phyloP scores from a whole-genome alignment of 2,113 vertebrate genomes.

The Alexandromys fortis region DNA sequence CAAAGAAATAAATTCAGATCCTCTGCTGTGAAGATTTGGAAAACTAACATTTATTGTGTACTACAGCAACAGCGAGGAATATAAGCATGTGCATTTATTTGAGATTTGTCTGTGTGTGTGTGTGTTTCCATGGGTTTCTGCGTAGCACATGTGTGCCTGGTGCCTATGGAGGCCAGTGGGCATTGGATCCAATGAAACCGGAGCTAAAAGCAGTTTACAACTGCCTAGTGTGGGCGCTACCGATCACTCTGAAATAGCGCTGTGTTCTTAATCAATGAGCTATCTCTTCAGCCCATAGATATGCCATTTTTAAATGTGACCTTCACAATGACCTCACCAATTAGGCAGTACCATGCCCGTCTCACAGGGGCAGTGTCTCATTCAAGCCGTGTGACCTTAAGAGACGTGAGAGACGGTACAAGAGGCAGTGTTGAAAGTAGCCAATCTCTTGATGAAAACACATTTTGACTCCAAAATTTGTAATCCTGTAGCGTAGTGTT shows the following conservation, averaged over 20 bases:
- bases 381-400: not conserved
- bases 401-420: fast-evolving
- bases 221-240: not conserved
- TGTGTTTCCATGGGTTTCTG: not conserved
- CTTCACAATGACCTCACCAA: not conserved
- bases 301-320: not conserved
- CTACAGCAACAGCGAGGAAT: not conserved
- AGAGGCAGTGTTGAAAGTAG: not conserved
- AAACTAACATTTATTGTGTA: not conserved
- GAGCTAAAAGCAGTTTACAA: too few relatives aligned
- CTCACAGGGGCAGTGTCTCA: not conserved
- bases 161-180: not conserved
- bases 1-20: not conserved
- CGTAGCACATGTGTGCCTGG: not conserved
- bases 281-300: not conserved
- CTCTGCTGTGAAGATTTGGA: not conserved
- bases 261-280: not conserved
- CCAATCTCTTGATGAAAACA: not conserved
- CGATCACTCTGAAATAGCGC: not conserved
- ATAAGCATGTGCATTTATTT: not conserved
- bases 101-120: not conserved
- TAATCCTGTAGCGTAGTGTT: not conserved
- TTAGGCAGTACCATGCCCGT: not conserved
- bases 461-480: not conserved
- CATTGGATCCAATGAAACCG: not conserved